A percentile compares a stretch with the other conserved stretches of the same genome.
Conservation (phyloP, 1,140 invertebrate genomes). For the Carposina sasakii region DNA sequence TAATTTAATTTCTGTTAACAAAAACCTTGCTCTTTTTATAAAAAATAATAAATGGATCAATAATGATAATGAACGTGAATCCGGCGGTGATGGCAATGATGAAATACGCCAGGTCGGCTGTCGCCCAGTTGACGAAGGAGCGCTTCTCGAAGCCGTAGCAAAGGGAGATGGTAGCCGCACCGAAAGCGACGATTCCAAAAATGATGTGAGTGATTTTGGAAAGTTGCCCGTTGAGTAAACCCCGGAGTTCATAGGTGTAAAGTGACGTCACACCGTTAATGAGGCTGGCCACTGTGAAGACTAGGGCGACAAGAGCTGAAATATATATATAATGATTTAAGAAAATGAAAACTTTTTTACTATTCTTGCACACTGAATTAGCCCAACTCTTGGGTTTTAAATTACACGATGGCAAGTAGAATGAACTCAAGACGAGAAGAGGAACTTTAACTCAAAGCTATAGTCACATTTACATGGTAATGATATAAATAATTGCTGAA, state of each 20-base stretch:
- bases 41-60: slow-evolving; percentile 15
- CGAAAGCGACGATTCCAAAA: slow-evolving; percentile 22
- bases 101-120: slow-evolving; percentile 5
- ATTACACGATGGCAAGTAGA: no score
- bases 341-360: no score
- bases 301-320: slow-evolving; percentile 26
- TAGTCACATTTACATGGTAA: no score
- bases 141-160: slow-evolving; percentile 22
- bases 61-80: slow-evolving; percentile 19
- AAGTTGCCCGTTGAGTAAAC: slow-evolving; percentile 13
- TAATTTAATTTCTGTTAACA: no score
- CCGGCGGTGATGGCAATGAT: slow-evolving; percentile 15
- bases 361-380: no score
- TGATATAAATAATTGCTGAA: no score
- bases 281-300: slow-evolving; percentile 24
- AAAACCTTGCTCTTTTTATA: slow-evolving; percentile 25
- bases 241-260: slow-evolving; percentile 21
- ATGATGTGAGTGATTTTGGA: slow-evolving; percentile 28
- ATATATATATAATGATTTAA: no score
- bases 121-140: slow-evolving; percentile 21
- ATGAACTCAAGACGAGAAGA: no score
- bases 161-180: slow-evolving; percentile 15
- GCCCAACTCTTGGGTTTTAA: no score
- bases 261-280: slow-evolving; percentile 23
- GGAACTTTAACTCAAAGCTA: no score